Conservation (phyloP, 2,888 invertebrate genomes). For the Apodemia hepburni region DNA sequence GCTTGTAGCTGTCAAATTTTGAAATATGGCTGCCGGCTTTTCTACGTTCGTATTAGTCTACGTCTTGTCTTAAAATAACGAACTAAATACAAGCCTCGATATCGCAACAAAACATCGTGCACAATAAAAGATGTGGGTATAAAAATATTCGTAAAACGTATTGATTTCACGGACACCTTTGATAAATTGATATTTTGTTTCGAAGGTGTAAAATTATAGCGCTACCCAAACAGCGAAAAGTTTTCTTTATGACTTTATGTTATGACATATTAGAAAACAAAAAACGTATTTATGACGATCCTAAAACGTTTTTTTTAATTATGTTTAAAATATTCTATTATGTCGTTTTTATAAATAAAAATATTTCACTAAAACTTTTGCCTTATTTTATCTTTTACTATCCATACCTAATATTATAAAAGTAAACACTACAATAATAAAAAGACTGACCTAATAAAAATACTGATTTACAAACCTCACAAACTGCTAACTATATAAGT, state of each 20-base stretch:
- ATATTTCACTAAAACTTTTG: too few relatives aligned
- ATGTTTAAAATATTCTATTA: too few relatives aligned
- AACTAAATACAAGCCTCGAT: conserved; percentile 49
- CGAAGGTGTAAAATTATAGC: conserved; percentile 63
- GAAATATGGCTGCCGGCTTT: conserved; percentile 70
- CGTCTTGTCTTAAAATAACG: conserved; percentile 69
- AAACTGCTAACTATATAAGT: conserved; percentile 40
- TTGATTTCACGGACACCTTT: conserved; percentile 51
- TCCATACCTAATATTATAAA: neutral
- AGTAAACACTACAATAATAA: conserved; percentile 11
- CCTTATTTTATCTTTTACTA: too few relatives aligned
- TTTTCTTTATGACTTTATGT: conserved; percentile 58
- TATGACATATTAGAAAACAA: conserved; percentile 48
- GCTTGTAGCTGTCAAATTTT: conserved; percentile 79
- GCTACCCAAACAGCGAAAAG: conserved; percentile 43
- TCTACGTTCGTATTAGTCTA: conserved; percentile 56
- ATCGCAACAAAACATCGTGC: conserved; percentile 42
- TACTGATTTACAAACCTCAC: conserved; percentile 37
- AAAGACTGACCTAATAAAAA: conserved; percentile 33
- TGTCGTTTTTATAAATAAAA: too few relatives aligned
- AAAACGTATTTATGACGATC: conserved; percentile 54
- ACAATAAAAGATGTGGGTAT: conserved; percentile 25
- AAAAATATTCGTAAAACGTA: conserved; percentile 31
- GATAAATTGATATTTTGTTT: conserved; percentile 63
- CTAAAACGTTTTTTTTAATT: conserved; percentile 44